These are phyloP conservation scores for Polyommatus iphigenia DNA, from an alignment of 2,888 invertebrate genomes.

Conservation along the genomic window DNA sequence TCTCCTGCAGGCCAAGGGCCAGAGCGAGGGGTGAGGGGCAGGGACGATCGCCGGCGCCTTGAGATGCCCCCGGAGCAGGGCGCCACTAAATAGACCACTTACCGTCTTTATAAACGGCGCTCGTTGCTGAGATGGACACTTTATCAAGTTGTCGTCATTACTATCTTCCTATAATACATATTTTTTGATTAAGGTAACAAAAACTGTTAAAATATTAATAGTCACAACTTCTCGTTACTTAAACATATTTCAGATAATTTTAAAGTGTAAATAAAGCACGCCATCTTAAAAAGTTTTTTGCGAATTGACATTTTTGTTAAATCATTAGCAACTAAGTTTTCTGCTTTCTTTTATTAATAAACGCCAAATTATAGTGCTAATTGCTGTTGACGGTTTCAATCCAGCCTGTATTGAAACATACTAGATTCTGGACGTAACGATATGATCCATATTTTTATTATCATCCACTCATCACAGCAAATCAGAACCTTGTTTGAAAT, in stretches of 20 bases:
- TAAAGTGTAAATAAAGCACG: too few relatives aligned
- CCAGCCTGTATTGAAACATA: too few relatives aligned
- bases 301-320: too few relatives aligned
- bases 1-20: slow-evolving; percentile 11
- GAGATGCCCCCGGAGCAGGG: not conserved
- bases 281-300: too few relatives aligned
- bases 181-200: not conserved
- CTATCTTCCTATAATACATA: not conserved
- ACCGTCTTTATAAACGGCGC: slow-evolving; percentile 24
- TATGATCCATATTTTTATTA: too few relatives aligned
- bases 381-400: too few relatives aligned
- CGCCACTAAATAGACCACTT: slow-evolving; percentile 19
- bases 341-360: too few relatives aligned
- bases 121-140: slow-evolving; percentile 15
- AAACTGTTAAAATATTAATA: not conserved
- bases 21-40: not conserved
- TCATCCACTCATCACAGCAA: not conserved
- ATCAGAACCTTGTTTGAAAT: not conserved
- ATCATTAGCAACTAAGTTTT: too few relatives aligned
- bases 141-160: not conserved
- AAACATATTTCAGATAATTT: too few relatives aligned
- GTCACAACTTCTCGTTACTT: too few relatives aligned
- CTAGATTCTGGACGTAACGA: too few relatives aligned
- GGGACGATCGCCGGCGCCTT: slow-evolving; percentile 4
- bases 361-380: too few relatives aligned